These are phyloP conservation scores for Panthera leo DNA, from an alignment of 2,113 vertebrate species.

Conservation along the genomic window DNA sequence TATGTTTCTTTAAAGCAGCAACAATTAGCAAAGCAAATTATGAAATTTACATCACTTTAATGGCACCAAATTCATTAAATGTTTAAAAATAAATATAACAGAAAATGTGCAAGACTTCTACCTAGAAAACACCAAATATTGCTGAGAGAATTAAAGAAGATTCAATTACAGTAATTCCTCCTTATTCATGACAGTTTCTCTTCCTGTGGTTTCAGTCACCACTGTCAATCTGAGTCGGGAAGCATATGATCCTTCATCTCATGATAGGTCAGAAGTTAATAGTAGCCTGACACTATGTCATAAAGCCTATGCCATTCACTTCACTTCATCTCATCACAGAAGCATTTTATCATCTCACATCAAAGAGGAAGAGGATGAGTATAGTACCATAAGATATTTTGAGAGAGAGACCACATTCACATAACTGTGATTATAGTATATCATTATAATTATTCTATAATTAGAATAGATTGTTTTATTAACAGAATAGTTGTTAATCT, in stretches of 20 bases:
- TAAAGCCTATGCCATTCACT: not conserved
- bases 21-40: not conserved
- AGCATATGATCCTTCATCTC: not conserved
- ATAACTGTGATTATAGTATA: not conserved
- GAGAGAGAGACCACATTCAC: not conserved
- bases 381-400: not conserved
- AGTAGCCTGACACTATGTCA: not conserved
- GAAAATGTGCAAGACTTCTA: not conserved
- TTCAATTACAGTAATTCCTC: not conserved
- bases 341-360: not conserved
- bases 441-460: not conserved
- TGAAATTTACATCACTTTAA: not conserved
- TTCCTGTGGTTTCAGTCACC: not conserved
- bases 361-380: not conserved
- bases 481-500: too few species aligned
- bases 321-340: not conserved
- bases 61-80: not conserved
- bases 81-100: not conserved
- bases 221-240: not conserved
- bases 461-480: not conserved
- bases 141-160: not conserved
- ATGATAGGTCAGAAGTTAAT: not conserved
- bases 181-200: not conserved
- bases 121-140: not conserved
- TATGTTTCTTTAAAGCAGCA: not conserved